Evolutionary conservation across 2,113 vertebrate genomes (phyloP).

Genomic region (Trogon surrucura): DNA sequence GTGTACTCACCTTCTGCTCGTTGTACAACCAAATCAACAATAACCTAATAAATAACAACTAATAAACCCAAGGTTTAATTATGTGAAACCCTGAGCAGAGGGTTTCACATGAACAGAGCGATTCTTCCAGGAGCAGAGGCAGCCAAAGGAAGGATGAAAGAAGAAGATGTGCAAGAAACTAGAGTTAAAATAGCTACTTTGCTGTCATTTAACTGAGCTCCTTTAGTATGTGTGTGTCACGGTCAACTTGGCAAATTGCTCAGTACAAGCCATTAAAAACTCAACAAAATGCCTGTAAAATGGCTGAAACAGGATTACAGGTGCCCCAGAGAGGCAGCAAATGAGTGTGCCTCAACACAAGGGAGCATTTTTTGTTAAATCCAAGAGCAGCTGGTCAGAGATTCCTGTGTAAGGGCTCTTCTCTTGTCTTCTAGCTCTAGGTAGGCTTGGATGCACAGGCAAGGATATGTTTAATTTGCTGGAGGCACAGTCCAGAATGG

Average conservation of each 20-base stretch:
- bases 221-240: neutral
- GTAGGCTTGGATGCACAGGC: neutral
- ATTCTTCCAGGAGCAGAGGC: neutral
- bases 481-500: neutral
- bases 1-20: neutral
- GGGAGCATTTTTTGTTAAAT: neutral
- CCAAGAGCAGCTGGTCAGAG: neutral
- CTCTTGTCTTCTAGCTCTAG: neutral
- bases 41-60: conserved; percentile 13
- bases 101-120: neutral
- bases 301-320: neutral
- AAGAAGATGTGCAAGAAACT: neutral
- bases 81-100: neutral
- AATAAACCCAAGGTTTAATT: neutral
- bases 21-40: neutral
- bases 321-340: neutral
- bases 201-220: neutral
- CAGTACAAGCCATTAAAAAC: neutral
- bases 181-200: neutral
- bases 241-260: neutral
- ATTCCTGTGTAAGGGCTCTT: neutral
- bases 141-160: neutral
- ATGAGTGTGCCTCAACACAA: neutral
- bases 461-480: neutral
- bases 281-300: neutral